These are phyloP conservation scores for Siphamia tubifer DNA, from an alignment of 2,113 vertebrate species.

Conservation along the genomic window DNA sequence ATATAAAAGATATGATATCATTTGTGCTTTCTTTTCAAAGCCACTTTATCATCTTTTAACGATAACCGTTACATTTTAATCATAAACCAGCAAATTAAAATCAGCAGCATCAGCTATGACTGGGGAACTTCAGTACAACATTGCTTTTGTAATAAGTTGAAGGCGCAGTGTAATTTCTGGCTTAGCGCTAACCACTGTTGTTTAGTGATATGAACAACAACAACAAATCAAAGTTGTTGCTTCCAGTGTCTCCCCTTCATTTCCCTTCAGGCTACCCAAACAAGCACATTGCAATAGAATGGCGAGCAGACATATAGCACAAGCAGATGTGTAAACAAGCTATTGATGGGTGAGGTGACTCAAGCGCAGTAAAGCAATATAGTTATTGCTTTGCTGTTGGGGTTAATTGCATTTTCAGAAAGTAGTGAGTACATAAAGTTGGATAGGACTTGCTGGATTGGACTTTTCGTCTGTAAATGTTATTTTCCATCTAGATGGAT, in stretches of 20 bases:
- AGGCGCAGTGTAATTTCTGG: slow-evolving; percentile 21
- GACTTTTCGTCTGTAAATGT: neutral
- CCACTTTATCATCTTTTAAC: neutral
- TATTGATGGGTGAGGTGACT: slow-evolving; percentile 20
- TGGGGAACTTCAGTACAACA: neutral
- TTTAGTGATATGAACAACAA: slow-evolving; percentile 41
- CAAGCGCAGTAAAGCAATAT: slow-evolving; percentile 9
- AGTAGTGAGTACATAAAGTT: slow-evolving; percentile 7
- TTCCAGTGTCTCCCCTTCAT: slow-evolving; percentile 31
- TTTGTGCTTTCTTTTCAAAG: neutral
- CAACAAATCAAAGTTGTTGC: slow-evolving; percentile 47
- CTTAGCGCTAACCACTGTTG: slow-evolving; percentile 34
- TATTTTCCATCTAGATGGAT: neutral
- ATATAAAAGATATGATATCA: neutral
- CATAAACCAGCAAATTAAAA: neutral
- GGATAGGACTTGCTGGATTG: no score
- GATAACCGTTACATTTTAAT: neutral
- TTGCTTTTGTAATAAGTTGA: neutral
- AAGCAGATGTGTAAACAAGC: slow-evolving; percentile 31
- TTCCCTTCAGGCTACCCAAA: slow-evolving; percentile 36
- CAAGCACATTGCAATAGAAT: slow-evolving; percentile 32
- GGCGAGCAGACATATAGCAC: neutral
- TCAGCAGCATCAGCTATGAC: neutral
- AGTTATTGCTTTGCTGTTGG: slow-evolving; percentile 26
- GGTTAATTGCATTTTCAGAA: slow-evolving; percentile 17